Base-by-base conservation (phyloP, 2,888 invertebrate genomes). In the Syrista parreyssii region DNA sequence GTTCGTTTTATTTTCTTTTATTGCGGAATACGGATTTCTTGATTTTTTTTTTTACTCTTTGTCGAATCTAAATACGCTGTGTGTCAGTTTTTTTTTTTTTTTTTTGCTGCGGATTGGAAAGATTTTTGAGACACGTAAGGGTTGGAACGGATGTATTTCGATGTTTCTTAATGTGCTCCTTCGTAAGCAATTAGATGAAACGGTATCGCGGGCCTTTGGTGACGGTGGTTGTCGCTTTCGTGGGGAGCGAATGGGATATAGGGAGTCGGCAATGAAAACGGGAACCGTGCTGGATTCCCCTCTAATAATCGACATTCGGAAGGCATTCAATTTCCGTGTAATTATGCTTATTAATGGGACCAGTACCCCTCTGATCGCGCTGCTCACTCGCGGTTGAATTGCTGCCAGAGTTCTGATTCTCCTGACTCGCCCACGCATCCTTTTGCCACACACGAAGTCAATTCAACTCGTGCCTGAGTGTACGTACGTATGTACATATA, bases 321-420 rank as follows among this genome's bases (percentile, higher is more conserved):
- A 81, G 81, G 82, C 83, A 84, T 86, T 84, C 84, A 86, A 86
- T 86, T 86, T 85, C 80, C 82, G 83, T 83, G 84, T 85, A 86
- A 86, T 86, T 86, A 85, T 86, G 84, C 85, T 86, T 86, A 86
- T 86, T 86, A 86, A 84, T 83, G 82, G 82, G 84, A 82, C 83
- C 84, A 82, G 9, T 55, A 23, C 82, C 81, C 77, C 79, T 71
- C 71, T 33, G 71, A 71, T 33, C 77, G 78, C 55, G 55, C 9
- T 55, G 55, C 55, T 55, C 55, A 23, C 23, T 55, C 55, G 55
- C 55, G 2, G 55, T 23, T 55, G 23, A 23, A 55, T 55, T 55
- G 55, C 55, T 23, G 55, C 55, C 55, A 23, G 55, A 23, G 23
- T 23, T 55, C 55, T 23, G 55, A 55, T 55, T 55, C 55, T 55